Percentiles rank a stretch among this genome's conserved stretches.
These are phyloP conservation scores for Geotrupes spiniger DNA, from an alignment of 2,888 invertebrate species.

Conservation along the genomic window DNA sequence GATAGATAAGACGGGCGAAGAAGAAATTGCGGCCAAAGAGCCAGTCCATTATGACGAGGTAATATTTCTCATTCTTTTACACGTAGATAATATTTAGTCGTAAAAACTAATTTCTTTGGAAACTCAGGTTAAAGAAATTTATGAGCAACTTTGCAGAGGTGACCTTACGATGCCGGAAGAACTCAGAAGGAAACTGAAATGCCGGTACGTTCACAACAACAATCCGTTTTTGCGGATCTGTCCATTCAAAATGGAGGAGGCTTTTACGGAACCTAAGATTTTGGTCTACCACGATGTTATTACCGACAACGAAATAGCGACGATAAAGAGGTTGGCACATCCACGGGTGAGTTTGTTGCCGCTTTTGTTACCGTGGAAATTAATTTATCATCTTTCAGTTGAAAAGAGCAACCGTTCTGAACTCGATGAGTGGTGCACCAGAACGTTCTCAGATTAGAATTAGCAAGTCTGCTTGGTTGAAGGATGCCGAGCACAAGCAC, in stretches of 20 bases:
- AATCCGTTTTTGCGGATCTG: slow-evolving; percentile 73
- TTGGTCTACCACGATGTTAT: slow-evolving; percentile 88
- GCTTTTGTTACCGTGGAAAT: not conserved
- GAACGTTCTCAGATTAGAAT: slow-evolving; percentile 94
- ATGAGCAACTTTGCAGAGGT: slow-evolving; percentile 79
- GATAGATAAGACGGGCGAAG: slow-evolving; percentile 63
- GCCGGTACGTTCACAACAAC: slow-evolving; percentile 68
- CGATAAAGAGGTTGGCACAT: slow-evolving; percentile 78
- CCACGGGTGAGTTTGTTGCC: slow-evolving; percentile 67
- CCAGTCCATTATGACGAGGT: slow-evolving; percentile 33
- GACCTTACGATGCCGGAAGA: slow-evolving; percentile 59
- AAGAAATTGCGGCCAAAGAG: slow-evolving; percentile 51
- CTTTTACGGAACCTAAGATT: slow-evolving; percentile 74
- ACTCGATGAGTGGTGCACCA: slow-evolving; percentile 85
- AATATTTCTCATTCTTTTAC: too few relatives aligned
- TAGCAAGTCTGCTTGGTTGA: slow-evolving; percentile 96
- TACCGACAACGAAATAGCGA: slow-evolving; percentile 80
- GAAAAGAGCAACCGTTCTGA: slow-evolving; percentile 91
- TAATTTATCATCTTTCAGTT: slow-evolving; percentile 57
- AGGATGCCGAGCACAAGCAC: slow-evolving; percentile 73
- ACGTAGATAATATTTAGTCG: not conserved
- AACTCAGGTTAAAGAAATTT: slow-evolving; percentile 43
- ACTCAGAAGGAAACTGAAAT: slow-evolving; percentile 58
- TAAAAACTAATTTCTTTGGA: not conserved
- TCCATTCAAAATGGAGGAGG: slow-evolving; percentile 78